Evolutionary conservation across 2,888 invertebrate species (phyloP).

Genomic region (Polylopha cassiicola): DNA sequence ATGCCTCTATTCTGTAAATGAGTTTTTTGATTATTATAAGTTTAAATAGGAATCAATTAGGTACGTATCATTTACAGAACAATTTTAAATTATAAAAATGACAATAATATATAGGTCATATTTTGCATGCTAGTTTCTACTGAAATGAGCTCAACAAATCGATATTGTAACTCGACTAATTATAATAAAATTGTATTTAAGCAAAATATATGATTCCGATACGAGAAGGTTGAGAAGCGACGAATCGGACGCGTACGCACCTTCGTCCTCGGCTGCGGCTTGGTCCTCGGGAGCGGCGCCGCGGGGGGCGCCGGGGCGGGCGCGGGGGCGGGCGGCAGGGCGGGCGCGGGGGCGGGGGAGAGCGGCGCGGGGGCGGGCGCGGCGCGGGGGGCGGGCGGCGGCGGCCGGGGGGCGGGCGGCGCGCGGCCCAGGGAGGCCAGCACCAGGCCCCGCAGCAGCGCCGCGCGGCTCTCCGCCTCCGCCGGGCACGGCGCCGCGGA

Average conservation of each 20-base stretch:
- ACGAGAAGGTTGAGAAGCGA: too few species aligned
- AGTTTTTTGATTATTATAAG: too few species aligned
- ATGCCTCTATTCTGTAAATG: too few species aligned
- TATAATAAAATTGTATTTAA: too few species aligned
- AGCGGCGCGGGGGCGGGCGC: conserved; percentile 31
- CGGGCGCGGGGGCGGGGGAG: conserved; percentile 33
- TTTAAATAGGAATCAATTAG: too few species aligned
- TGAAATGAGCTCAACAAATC: too few species aligned
- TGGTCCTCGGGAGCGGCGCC: conserved; percentile 46
- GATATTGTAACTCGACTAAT: too few species aligned
- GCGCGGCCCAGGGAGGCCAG: conserved; percentile 66
- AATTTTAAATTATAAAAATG: too few species aligned
- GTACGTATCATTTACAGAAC: too few species aligned
- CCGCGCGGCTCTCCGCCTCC: conserved; percentile 60
- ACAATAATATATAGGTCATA: too few species aligned
- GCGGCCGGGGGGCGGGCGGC: conserved; percentile 56
- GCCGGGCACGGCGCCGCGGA: conserved; percentile 40
- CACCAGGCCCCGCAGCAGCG: conserved; percentile 63
- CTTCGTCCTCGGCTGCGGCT: conserved; percentile 65
- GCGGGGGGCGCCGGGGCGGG: conserved; percentile 28
- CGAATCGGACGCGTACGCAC: conserved; percentile 31
- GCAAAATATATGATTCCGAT: too few species aligned
- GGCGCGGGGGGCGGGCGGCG: conserved; percentile 31
- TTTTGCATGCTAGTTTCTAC: too few species aligned
- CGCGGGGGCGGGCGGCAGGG: conserved; percentile 34